Base-by-base conservation (phyloP, 2,797 vertebrate genomes). In the Micrastur ruficollis region DNA sequence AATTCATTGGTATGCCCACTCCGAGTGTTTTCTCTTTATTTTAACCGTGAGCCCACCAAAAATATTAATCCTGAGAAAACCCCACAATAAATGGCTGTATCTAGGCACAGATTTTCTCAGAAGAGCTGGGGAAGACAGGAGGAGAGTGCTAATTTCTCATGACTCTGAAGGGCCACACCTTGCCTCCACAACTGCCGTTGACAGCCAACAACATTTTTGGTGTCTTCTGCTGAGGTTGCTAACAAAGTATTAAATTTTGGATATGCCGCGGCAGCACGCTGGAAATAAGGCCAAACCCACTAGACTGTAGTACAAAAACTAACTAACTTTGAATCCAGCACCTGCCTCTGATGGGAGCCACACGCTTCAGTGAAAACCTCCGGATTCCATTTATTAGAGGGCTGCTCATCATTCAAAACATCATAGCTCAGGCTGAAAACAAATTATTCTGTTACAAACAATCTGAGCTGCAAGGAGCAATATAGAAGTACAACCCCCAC, bases 371-470 rank as follows among this genome's bases (percentile, higher is more conserved):
- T 31, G 18, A 86, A 93, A 94, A 58, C 49, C 73, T 92, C 76
- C 88, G 76, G 73, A 70, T 81, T 89, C 87, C 90, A 84, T 53
- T 53, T 83, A 66, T 49, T 46, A 79, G 50, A 40, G 58, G 90
- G 62, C 80, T 81, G 78, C 53, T 93, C 82, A 81, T 75, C 73
- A 34, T 66, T 78, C 75, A 49, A 88, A 90, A 75, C 34, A 16
- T 82, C 42, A 71, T 12, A 71, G 85, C 66, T 90, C 46, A 32
- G 38, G 85, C 11, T 44, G 76, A 84, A 94, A 97, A 72, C 61
- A 90, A 86, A 86, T 66, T 68, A 66, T 61, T 50, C 73, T 38
- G 38, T 83, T 81, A 78, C 27, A 93, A 97, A 94, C 82, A 95
- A 74, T 18, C 75, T 50, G 56, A 81, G 90, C 94, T 93, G 82